Conservation (phyloP, 2,113 vertebrate genomes). For the Lepus timidus region DNA sequence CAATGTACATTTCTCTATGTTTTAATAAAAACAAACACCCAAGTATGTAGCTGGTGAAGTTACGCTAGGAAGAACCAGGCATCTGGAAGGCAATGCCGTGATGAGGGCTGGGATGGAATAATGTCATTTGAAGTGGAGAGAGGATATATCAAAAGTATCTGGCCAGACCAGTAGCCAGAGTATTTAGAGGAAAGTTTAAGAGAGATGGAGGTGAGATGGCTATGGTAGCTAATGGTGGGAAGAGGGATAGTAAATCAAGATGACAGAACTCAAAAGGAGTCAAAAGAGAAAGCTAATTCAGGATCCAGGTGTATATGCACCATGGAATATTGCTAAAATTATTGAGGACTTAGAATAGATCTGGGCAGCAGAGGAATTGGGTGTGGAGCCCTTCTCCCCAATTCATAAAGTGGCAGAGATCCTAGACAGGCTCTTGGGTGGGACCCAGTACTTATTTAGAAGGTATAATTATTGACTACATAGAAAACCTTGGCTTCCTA, state of each 20-base stretch:
- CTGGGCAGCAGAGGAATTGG: neutral
- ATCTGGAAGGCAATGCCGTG: neutral
- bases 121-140: constrained; percentile 25
- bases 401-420: constrained; percentile 19
- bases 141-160: neutral
- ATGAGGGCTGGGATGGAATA: neutral
- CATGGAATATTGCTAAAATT: neutral
- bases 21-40: neutral
- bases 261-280: constrained; percentile 31
- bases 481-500: constrained; percentile 42
- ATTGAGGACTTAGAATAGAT: constrained; percentile 24
- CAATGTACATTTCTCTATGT: constrained; percentile 4
- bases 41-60: constrained; percentile 40
- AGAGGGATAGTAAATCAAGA: neutral
- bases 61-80: neutral
- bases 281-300: constrained; percentile 31
- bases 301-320: neutral
- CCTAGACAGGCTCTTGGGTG: constrained; percentile 24
- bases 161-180: neutral
- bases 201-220: neutral
- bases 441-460: constrained; percentile 10
- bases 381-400: neutral
- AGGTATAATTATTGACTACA: constrained; percentile 18
- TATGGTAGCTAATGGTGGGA: neutral
- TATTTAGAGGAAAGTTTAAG: constrained; percentile 34